Percentiles rank a stretch among this genome's conserved stretches.
phyloP scores from a whole-genome alignment of 2,888 invertebrate species.

The Sialis fuliginosa region DNA sequence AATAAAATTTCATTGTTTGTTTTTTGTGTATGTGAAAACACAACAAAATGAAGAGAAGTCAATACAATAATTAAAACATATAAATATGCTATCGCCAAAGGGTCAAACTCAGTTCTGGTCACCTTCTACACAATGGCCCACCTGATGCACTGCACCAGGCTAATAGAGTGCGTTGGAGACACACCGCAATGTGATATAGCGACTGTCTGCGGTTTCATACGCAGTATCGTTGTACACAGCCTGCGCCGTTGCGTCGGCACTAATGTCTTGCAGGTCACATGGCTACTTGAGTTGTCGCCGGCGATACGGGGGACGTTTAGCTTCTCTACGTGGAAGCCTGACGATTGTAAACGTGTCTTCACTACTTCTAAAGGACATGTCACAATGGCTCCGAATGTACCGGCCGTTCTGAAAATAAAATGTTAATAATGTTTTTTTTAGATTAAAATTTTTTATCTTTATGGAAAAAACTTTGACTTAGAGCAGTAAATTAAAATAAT shows the following conservation, averaged over 20 bases:
- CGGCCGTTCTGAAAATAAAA: conserved; percentile 60
- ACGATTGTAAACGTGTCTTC: conserved; percentile 90
- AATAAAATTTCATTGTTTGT: too few species aligned
- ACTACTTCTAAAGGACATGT: conserved; percentile 97
- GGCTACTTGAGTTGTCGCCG: conserved; percentile 20
- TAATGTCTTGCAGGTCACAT: conserved; percentile 33
- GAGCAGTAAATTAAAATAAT: too few species aligned
- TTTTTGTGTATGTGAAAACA: too few species aligned
- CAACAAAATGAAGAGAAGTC: too few species aligned
- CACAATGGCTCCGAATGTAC: conserved; percentile 89
- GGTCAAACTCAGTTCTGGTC: too few species aligned
- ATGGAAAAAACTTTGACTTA: too few species aligned
- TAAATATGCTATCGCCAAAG: too few species aligned
- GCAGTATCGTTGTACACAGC: conserved; percentile 54
- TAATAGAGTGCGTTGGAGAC: conserved; percentile 39
- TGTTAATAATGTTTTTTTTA: too few species aligned
- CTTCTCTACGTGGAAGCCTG: conserved; percentile 28
- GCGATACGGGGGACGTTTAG: conserved; percentile 23
- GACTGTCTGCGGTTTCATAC: conserved; percentile 55
- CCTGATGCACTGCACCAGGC: conserved; percentile 68
- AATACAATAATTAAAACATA: too few species aligned
- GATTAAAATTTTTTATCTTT: too few species aligned
- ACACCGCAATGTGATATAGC: conserved; percentile 49
- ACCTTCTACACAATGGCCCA: conserved; percentile 20
- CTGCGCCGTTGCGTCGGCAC: conserved; percentile 47